Evolutionary conservation across 2,113 vertebrate species (phyloP), one percentile per base, ranked within the genome.

Genomic region (Lethenteron camtschaticum): DNA sequence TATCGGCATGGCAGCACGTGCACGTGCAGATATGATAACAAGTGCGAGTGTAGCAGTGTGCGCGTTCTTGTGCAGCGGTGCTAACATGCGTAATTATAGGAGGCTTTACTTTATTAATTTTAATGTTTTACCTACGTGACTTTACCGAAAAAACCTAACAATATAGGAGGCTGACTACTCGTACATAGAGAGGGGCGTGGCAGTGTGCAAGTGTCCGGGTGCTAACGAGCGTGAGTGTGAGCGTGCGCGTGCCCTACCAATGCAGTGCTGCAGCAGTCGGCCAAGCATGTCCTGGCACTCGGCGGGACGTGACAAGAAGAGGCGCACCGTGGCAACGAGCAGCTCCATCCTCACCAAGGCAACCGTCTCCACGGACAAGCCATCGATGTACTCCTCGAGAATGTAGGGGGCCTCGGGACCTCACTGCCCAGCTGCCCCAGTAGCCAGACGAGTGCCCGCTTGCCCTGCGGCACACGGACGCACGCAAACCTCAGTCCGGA

Each of bases 241-340:
- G 2, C 63, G n/a, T 14, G 10, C 2, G 58, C 55, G 7, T 18
- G 69, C 71, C 55, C 69, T 71, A 96, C 90, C 91, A 70, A 95
- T 85, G 78, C 84, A 89, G 76, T 83, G 85, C 73, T 85, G 73
- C 16, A 97, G 76, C 72, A 96, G 80, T 4, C 89, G 83, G 10
- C 94, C 91, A 10, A 97, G 81, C 79, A 76, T 84, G 78, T 96
- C 94, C 75, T 97, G 94, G 9, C 82, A 91, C 78, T 97, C 90
- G 0, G 94, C 89, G 1, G 94, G 90, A 0, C 90, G 84, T 1
- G 77, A 78, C 71, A 96, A 76, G 77, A 96, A 91, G 8, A 97
- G 81, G 4, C 84, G 83, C 76, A 87, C 57, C 69, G 88, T 57
- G 0, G 89, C 84, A 0, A 86, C 89, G 72, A 96, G 83, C 2